phyloP scores from a whole-genome alignment of 1,140 invertebrate species.

The Achatina immaculata region DNA sequence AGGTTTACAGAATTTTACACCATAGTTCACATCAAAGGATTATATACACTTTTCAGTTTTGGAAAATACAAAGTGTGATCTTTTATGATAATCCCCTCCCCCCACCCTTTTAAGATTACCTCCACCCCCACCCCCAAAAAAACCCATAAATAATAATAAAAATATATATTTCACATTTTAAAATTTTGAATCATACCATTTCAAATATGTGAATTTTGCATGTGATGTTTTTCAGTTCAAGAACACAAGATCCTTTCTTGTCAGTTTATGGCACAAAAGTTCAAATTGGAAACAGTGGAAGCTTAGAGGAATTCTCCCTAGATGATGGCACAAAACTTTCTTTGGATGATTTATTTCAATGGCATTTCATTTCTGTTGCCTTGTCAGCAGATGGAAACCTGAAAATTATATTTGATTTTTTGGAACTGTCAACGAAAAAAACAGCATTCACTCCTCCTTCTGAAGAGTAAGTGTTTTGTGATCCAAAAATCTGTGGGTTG shows the following conservation, averaged over 20 bases:
- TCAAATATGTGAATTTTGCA: too few relatives aligned
- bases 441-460: not conserved
- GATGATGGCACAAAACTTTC: not conserved
- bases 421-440: not conserved
- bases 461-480: slow-evolving; percentile 4
- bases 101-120: too few relatives aligned
- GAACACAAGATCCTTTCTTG: not conserved
- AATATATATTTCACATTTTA: too few relatives aligned
- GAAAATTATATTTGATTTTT: not conserved
- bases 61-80: too few relatives aligned
- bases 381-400: slow-evolving; percentile 1
- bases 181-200: too few relatives aligned
- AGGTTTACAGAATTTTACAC: too few relatives aligned
- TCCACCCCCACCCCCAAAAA: too few relatives aligned
- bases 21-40: too few relatives aligned
- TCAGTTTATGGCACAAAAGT: not conserved
- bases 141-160: too few relatives aligned
- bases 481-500: not conserved
- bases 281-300: not conserved
- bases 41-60: too few relatives aligned
- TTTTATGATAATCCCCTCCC: too few relatives aligned
- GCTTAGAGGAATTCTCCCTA: not conserved
- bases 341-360: not conserved
- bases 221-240: not conserved
- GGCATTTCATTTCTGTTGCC: slow-evolving; percentile 15